Percentiles rank a stretch among this genome's conserved stretches.
phyloP scores from a whole-genome alignment of 2,888 invertebrate genomes.

The Vanessa cardui region DNA sequence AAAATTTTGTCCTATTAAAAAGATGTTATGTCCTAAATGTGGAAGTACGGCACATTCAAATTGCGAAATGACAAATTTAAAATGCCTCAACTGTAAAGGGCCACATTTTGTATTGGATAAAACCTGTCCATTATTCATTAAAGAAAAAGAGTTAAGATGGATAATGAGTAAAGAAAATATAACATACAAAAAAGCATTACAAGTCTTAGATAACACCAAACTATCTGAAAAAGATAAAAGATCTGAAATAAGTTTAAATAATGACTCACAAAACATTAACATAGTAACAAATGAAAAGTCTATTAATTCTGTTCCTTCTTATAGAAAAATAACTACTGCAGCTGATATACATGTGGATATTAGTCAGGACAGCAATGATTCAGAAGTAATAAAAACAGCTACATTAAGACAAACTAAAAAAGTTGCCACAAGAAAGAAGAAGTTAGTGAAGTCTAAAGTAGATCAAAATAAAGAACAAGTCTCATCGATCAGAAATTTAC shows the following conservation, averaged over 20 bases:
- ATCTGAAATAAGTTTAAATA: not conserved
- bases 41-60: not conserved
- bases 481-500: not conserved
- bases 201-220: slow-evolving; percentile 1
- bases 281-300: not conserved
- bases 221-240: not conserved
- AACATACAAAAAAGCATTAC: slow-evolving; percentile 28
- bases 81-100: slow-evolving; percentile 35
- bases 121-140: slow-evolving; percentile 25
- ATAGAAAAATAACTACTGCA: not conserved
- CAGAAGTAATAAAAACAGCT: too few species aligned
- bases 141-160: slow-evolving; percentile 32
- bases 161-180: slow-evolving; percentile 32
- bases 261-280: not conserved
- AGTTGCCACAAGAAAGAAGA: not conserved
- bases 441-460: not conserved
- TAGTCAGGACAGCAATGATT: too few species aligned
- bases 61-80: slow-evolving; percentile 17
- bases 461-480: not conserved
- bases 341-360: too few species aligned
- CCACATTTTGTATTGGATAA: slow-evolving; percentile 29
- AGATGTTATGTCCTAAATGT: slow-evolving; percentile 29
- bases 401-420: not conserved
- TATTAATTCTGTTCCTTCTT: not conserved
- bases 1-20: slow-evolving; percentile 21